Evolutionary conservation across 2,888 invertebrate genomes (phyloP), one percentile per base, ranked within the genome.

Genomic region (Mythimna vitellina): DNA sequence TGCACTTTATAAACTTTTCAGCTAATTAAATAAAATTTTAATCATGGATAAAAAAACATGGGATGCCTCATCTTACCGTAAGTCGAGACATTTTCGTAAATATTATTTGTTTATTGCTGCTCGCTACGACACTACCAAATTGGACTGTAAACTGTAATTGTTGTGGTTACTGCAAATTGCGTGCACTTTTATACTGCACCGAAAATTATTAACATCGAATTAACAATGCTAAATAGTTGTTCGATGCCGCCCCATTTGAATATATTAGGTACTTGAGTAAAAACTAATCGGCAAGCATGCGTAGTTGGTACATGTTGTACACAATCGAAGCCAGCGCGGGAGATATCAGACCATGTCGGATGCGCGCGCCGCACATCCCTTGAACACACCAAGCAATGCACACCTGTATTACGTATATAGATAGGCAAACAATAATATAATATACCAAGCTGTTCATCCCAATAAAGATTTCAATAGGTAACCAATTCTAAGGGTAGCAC

Each of bases 131-230:
- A 91, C 90, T 87, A 90, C 89, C 87, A 82, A 86, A 90, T 89
- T 89, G 90, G 89, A 91, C 90, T 90, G 89, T 84, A 89, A 87
- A 87, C 79, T 90, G 90, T 86, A 91, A 92, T 93, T 92, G 92
- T 91, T 86, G 89, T 90, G 89, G 88, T 86, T 90, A 82, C 85
- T 81, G 86, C 88, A 89, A 90, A 90, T 86, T 89, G 84, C 91
- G 80, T 90, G 94, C 95, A 92, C 94, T 95, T 95, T 91, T 95
- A 95, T 95, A 95, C 93, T 91, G 89, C 90, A 87, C 91, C 89
- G 88, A 95, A 94, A 94, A 93, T 92, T 93, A 93, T 93, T 94
- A 90, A 92, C 93, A 94, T 90, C 89, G 82, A 92, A 96, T 95
- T 95, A 93, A 92, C 94, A 95, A 95, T 95, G 90, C 93, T 95